Evolutionary conservation across 92 coral and sea anemone species (phyloP).

Genomic region (Zoanthus sociatus): DNA sequence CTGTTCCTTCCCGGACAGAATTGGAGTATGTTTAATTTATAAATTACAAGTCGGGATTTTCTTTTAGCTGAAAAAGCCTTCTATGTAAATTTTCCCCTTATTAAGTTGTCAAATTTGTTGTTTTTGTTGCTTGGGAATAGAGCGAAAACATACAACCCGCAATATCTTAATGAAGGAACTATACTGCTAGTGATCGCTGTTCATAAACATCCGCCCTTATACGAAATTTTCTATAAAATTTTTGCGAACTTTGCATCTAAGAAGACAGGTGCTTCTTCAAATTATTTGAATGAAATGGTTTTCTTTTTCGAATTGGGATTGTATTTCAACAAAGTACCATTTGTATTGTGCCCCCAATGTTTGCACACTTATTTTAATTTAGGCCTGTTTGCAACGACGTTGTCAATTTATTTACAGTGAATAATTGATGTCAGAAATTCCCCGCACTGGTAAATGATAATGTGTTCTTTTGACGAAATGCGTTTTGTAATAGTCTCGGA

Average conservation of each 20-base stretch:
- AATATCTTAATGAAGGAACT: not conserved
- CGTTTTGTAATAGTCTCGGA: too few relatives aligned
- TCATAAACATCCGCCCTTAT: not conserved
- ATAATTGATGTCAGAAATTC: not conserved
- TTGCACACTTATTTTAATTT: conserved; percentile 1
- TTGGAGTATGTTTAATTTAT: not conserved
- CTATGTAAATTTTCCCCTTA: not conserved
- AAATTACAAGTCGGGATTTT: not conserved
- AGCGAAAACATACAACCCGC: not conserved
- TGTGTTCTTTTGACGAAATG: not conserved
- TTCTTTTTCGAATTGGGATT: not conserved
- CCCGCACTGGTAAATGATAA: not conserved
- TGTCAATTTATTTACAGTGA: not conserved
- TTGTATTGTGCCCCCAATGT: not conserved
- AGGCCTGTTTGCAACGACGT: not conserved
- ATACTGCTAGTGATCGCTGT: not conserved
- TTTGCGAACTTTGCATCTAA: not conserved
- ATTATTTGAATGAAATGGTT: not conserved
- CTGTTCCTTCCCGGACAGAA: not conserved
- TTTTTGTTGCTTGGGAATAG: not conserved
- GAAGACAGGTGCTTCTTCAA: not conserved
- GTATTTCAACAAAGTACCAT: not conserved
- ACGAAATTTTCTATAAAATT: not conserved
- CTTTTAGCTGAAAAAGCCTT: not conserved
- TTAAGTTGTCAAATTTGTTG: not conserved